A percentile compares a stretch with the other conserved stretches of the same genome.
Conservation (phyloP, 2,113 vertebrate genomes). For the Antigone vipio region DNA sequence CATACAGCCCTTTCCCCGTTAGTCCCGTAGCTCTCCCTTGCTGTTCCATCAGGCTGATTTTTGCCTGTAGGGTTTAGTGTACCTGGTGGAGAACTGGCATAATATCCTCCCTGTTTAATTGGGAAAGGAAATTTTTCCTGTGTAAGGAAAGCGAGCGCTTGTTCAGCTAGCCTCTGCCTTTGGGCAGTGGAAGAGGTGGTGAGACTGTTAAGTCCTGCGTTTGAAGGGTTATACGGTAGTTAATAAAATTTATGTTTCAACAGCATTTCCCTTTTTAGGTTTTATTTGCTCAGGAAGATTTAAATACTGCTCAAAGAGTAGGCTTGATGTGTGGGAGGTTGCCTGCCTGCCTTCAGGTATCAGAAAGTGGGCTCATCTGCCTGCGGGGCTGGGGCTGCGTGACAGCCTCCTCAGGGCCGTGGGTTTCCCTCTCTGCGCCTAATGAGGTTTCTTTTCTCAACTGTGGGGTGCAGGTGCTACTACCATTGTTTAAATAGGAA, state of each 20-base stretch:
- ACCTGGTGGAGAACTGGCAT: neutral
- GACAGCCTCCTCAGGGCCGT: neutral
- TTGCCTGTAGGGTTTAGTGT: neutral
- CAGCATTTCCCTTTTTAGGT: neutral
- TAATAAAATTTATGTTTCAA: neutral
- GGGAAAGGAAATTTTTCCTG: too few relatives aligned
- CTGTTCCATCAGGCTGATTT: neutral
- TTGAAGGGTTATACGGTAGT: neutral
- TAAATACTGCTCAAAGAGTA: neutral
- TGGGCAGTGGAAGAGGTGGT: neutral
- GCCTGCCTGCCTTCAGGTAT: neutral
- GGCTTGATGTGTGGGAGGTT: neutral
- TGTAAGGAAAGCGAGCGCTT: neutral
- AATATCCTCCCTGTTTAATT: neutral
- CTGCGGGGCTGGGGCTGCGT: neutral
- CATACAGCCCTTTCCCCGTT: neutral
- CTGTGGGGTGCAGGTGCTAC: neutral
- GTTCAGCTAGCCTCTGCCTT: neutral
- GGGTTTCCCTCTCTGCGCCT: neutral
- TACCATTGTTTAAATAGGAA: neutral
- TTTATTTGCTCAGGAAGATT: neutral
- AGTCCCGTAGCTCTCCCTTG: neutral
- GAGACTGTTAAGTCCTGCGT: neutral
- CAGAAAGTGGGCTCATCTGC: fast-evolving
- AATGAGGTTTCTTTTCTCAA: neutral